Evolutionary conservation across 2,113 vertebrate species (phyloP), one percentile per base, ranked within the genome.

Genomic region (Heterochromis multidens): DNA sequence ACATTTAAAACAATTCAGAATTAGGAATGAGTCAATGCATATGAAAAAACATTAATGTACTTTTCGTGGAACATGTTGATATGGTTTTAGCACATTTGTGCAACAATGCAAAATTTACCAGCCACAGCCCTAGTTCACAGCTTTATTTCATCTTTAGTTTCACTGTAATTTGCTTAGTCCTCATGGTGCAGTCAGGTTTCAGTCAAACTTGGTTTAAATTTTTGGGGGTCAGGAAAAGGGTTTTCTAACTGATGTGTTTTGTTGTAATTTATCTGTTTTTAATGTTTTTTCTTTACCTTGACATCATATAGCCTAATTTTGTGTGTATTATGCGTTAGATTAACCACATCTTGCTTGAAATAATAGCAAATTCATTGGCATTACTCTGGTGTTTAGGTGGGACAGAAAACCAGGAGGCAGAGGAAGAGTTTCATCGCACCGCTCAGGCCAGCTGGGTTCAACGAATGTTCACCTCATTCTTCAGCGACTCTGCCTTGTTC

Each of bases 391-490:
- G 49, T 82, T 84, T 46, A 98, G 98, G 10, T 27, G 95, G 98
- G 54, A 95, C 93, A 2, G 98, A 97, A 94, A 96, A 95, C 10
- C 65, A 87, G 2, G 96, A 97, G 25, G 95, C 91, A 0, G 95
- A 95, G 49, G 96, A 94, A 0, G 97, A 97, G 19, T 94, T 92
- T 59, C 90, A 92, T 82, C 95, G 94, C 54, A 96, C 94, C 2
- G 96, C 95, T 59, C 96, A 98, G 91, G 97, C 96, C 62, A 97
- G 97, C 89, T 99, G 98, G 98, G 97, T 97, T 27, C 97, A 99
- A 52, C 95, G 97, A 1, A 99, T 98, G 98, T 86, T 99, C 80
- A 97, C 97, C 70, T 97, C 98, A 0, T 87, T 99, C 84, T 96
- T 99, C 87, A 96, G 98, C 2, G 98, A 99, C 25, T 97, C 97